These are phyloP conservation scores for Chrysomallon squamiferum DNA, from an alignment of 1,140 invertebrate species.

Conservation along the genomic window DNA sequence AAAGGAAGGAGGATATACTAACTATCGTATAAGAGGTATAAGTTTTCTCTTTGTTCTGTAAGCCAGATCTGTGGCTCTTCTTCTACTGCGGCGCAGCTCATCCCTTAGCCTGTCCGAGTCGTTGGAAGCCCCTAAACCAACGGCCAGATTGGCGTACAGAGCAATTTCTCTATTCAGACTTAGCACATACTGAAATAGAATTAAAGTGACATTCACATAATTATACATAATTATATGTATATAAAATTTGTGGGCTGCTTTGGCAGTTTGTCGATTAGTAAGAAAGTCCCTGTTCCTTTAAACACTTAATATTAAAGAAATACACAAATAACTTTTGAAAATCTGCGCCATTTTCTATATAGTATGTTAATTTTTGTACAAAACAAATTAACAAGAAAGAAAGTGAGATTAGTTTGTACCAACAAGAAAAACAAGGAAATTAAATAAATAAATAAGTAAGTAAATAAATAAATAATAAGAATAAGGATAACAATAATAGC, in stretches of 20 bases:
- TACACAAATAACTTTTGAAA: background rate
- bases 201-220: background rate
- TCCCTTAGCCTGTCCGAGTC: constrained; percentile 10
- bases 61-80: constrained; percentile 6
- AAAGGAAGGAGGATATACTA: no score
- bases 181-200: constrained; percentile 7
- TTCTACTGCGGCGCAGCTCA: constrained; percentile 6
- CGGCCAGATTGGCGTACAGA: constrained; percentile 1
- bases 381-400: no score
- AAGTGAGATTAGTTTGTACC: no score
- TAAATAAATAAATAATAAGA: no score
- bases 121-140: constrained; percentile 9
- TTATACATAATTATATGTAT: no score
- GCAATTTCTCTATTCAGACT: constrained; percentile 14
- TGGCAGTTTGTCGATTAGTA: background rate
- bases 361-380: no score
- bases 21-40: constrained; percentile 10
- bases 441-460: no score
- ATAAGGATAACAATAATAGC: no score
- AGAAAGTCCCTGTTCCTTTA: background rate
- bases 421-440: no score
- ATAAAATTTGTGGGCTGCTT: background rate
- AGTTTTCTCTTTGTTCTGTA: constrained; percentile 4
- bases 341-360: no score
- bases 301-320: background rate